Conservation (phyloP, 2,888 invertebrate species). For the Aspidiotus rigidus region DNA sequence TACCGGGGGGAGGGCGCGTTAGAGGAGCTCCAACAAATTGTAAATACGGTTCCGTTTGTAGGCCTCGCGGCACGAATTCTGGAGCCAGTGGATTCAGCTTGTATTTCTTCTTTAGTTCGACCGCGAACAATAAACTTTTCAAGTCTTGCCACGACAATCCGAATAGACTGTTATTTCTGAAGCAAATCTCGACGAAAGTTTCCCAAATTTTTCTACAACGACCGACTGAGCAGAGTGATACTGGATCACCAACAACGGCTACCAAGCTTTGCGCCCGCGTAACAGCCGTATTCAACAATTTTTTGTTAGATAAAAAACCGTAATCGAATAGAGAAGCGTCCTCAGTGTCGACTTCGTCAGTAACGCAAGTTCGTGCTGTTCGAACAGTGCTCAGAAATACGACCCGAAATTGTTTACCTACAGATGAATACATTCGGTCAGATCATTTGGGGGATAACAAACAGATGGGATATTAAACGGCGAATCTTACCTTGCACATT, state of each 20-base stretch:
- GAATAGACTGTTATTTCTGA: constrained; percentile 59
- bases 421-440: constrained; percentile 31
- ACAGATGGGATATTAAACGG: too few species aligned
- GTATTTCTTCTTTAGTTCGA: constrained; percentile 64
- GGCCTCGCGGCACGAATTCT: constrained; percentile 62
- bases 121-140: constrained; percentile 59
- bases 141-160: constrained; percentile 63
- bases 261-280: constrained; percentile 72
- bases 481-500: constrained; percentile 61
- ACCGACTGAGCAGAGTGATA: constrained; percentile 69
- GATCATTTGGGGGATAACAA: too few species aligned
- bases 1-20: background rate
- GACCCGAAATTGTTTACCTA: constrained; percentile 71
- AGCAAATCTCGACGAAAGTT: constrained; percentile 61
- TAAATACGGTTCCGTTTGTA: constrained; percentile 41
- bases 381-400: constrained; percentile 70
- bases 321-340: constrained; percentile 48
- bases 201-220: constrained; percentile 74
- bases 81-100: constrained; percentile 72
- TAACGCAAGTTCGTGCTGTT: constrained; percentile 60
- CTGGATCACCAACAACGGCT: constrained; percentile 75
- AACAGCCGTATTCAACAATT: constrained; percentile 72
- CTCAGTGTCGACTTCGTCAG: constrained; percentile 48
- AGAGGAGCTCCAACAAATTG: constrained; percentile 9
- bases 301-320: constrained; percentile 72